Evolutionary conservation across 2,797 vertebrate species (phyloP).

Genomic region (Protosalanx chinensis): DNA sequence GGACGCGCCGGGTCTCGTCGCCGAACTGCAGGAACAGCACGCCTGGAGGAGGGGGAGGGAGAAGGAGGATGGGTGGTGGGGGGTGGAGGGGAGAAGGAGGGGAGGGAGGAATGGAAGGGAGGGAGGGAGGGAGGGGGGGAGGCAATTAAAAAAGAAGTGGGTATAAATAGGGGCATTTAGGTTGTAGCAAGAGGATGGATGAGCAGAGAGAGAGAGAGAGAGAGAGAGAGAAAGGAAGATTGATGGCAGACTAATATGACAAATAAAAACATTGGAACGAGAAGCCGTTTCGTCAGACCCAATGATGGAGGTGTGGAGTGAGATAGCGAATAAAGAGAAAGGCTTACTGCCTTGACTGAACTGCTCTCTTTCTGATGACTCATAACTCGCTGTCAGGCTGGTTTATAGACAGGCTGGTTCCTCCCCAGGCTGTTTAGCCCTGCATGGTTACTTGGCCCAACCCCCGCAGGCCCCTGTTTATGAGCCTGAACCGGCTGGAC

Average conservation of each 20-base stretch:
- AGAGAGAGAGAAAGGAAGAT: too few species aligned
- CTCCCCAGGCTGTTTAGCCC: slow-evolving; percentile 26
- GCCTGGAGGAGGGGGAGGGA: slow-evolving; percentile 63
- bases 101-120: not conserved
- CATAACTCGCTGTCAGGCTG: not conserved
- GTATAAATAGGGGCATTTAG: too few species aligned
- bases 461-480: slow-evolving; percentile 39
- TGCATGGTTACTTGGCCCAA: slow-evolving; percentile 10
- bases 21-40: slow-evolving; percentile 98
- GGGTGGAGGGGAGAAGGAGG: too few species aligned
- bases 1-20: slow-evolving; percentile 93
- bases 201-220: not conserved
- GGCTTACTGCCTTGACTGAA: slow-evolving; percentile 26
- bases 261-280: not conserved
- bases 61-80: not conserved
- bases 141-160: slow-evolving; percentile 4
- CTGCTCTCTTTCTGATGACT: slow-evolving; percentile 3
- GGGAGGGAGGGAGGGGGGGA: not conserved
- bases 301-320: slow-evolving; percentile 14
- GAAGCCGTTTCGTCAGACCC: not conserved
- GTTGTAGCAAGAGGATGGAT: not conserved
- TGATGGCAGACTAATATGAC: too few species aligned
- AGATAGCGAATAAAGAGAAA: slow-evolving; percentile 25
- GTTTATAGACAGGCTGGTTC: slow-evolving; percentile 13
- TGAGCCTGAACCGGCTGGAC: slow-evolving; percentile 26